Evolutionary conservation across 1,140 invertebrate species (phyloP).

Genomic region (Cyclargus thomasi): DNA sequence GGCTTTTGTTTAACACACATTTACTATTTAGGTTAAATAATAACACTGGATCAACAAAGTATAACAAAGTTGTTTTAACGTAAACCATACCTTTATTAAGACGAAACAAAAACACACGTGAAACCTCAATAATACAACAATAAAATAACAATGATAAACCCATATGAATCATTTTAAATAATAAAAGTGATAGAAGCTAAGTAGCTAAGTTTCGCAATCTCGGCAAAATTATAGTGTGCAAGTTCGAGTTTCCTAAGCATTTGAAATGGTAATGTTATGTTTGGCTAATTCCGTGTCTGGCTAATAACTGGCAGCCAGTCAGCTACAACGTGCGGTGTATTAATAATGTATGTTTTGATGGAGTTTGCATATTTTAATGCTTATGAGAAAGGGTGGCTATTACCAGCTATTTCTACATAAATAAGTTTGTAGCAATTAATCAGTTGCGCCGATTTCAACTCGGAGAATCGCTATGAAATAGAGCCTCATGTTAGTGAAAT

Average conservation of each 20-base stretch:
- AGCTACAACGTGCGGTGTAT: background rate
- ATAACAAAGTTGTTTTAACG: too few relatives aligned
- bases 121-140: background rate
- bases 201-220: conserved; percentile 6
- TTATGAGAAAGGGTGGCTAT: too few relatives aligned
- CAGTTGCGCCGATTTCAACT: too few relatives aligned
- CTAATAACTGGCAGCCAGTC: conserved; percentile 1
- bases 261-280: conserved; percentile 16
- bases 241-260: conserved; percentile 4
- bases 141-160: background rate
- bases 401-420: too few relatives aligned
- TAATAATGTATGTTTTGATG: conserved; percentile 21
- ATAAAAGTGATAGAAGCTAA: conserved; percentile 8
- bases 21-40: too few relatives aligned
- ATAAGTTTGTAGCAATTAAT: too few relatives aligned
- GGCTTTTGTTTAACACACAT: too few relatives aligned
- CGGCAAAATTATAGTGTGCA: background rate
- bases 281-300: conserved; percentile 8
- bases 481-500: too few relatives aligned
- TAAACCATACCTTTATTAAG: too few relatives aligned
- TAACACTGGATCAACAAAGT: too few relatives aligned
- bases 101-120: too few relatives aligned
- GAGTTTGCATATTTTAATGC: background rate
- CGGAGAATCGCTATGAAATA: too few relatives aligned
- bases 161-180: background rate